A percentile compares a stretch with the other conserved stretches of the same genome.
Conservation (phyloP, 2,888 invertebrate genomes). For the Limulus polyphemus region DNA sequence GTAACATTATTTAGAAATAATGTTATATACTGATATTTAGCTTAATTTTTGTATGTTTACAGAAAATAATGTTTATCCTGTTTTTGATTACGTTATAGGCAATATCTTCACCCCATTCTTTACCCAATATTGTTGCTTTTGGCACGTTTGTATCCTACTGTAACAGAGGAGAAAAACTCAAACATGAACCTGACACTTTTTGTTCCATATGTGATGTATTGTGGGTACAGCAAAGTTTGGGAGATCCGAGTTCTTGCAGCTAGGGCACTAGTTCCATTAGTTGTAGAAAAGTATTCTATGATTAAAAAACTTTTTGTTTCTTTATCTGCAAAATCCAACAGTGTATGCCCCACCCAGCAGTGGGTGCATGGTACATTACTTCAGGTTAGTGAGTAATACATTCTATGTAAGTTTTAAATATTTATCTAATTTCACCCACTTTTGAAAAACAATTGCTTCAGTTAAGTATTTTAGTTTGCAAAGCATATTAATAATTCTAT, state of each 20-base stretch:
- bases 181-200: constrained; percentile 54
- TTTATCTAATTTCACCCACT: too few species aligned
- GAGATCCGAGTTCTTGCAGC: constrained; percentile 61
- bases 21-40: too few species aligned
- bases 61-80: too few species aligned
- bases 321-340: background rate
- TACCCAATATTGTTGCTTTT: constrained; percentile 66
- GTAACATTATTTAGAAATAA: too few species aligned
- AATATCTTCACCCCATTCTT: constrained; percentile 45
- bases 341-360: constrained; percentile 5
- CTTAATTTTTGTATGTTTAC: too few species aligned
- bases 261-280: constrained; percentile 51
- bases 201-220: constrained; percentile 50
- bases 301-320: constrained; percentile 5
- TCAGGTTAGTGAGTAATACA: constrained; percentile 1
- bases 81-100: background rate
- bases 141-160: constrained; percentile 60
- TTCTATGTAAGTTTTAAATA: too few species aligned
- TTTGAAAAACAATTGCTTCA: too few species aligned
- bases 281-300: constrained; percentile 36
- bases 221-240: constrained; percentile 51
- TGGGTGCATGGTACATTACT: constrained; percentile 15
- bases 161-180: constrained; percentile 54
- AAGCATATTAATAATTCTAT: too few species aligned
- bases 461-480: too few species aligned